Percentiles rank a stretch among this genome's conserved stretches.
Conservation (phyloP, 2,888 invertebrate species). For the Tipula lateralis region DNA sequence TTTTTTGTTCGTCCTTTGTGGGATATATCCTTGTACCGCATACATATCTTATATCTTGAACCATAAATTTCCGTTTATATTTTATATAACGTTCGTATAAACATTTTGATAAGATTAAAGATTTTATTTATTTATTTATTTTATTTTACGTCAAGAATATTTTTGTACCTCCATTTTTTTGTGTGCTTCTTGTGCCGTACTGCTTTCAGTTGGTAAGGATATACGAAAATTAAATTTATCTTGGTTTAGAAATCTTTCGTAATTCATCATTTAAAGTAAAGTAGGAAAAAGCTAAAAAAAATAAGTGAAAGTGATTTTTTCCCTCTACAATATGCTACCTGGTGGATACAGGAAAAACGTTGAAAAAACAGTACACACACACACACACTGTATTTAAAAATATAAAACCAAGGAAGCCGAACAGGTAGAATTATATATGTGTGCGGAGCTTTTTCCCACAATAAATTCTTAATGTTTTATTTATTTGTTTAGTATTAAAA, state of each 20-base stretch:
- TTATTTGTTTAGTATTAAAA: not conserved
- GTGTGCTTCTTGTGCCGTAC: not conserved
- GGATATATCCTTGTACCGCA: too few relatives aligned
- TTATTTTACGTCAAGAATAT: not conserved
- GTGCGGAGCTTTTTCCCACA: not conserved
- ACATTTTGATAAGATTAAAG: slow-evolving; percentile 11
- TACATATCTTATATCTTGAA: not conserved
- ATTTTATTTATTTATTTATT: not conserved
- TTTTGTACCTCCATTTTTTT: not conserved
- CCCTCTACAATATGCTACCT: not conserved
- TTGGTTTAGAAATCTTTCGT: not conserved
- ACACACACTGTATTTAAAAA: not conserved
- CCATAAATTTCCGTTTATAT: not conserved
- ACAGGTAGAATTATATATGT: not conserved
- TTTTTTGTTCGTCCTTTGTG: not conserved
- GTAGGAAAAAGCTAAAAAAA: not conserved
- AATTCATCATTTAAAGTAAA: slow-evolving; percentile 2
- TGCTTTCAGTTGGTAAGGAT: not conserved
- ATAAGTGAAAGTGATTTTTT: not conserved
- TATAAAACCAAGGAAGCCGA: not conserved
- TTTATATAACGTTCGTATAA: not conserved
- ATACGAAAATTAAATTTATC: not conserved
- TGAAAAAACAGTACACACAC: not conserved
- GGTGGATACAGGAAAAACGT: not conserved
- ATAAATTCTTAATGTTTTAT: not conserved